A percentile compares a stretch with the other conserved stretches of the same genome.
These are phyloP conservation scores for Cyprinus carpio DNA, from an alignment of 2,113 vertebrate species.

Conservation along the genomic window DNA sequence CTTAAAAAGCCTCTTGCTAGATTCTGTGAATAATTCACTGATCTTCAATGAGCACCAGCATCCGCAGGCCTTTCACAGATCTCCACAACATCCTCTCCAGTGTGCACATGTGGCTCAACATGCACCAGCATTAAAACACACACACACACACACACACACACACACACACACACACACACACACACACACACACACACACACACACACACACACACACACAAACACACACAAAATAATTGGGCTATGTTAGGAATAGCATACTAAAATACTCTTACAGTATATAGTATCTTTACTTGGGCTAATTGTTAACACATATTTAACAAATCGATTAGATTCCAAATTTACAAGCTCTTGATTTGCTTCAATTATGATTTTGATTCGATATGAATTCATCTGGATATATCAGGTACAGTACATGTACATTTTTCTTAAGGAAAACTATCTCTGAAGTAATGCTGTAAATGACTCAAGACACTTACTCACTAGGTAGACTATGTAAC, in stretches of 20 bases:
- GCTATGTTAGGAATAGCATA: background rate
- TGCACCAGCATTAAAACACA: background rate
- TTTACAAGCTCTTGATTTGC: too few species aligned
- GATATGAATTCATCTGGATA: too few species aligned
- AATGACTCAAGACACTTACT: too few species aligned
- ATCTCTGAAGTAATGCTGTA: too few species aligned
- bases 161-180: background rate
- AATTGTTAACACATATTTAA: too few species aligned
- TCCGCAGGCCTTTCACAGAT: slow-evolving; percentile 18
- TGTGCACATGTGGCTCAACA: slow-evolving; percentile 5
- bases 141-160: background rate
- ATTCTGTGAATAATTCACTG: slow-evolving; percentile 30
- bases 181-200: background rate
- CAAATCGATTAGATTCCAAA: too few species aligned
- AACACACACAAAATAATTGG: background rate
- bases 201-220: background rate
- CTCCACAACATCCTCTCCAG: background rate
- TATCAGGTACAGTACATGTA: too few species aligned
- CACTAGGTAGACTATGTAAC: too few species aligned
- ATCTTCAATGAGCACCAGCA: slow-evolving; percentile 34
- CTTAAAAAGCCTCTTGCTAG: slow-evolving; percentile 20
- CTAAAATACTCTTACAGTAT: background rate
- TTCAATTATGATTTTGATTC: too few species aligned
- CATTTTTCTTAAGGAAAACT: too few species aligned
- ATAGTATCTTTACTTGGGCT: too few species aligned